phyloP scores from a whole-genome alignment of 2,888 invertebrate species.

The Neoitamus cyanurus region DNA sequence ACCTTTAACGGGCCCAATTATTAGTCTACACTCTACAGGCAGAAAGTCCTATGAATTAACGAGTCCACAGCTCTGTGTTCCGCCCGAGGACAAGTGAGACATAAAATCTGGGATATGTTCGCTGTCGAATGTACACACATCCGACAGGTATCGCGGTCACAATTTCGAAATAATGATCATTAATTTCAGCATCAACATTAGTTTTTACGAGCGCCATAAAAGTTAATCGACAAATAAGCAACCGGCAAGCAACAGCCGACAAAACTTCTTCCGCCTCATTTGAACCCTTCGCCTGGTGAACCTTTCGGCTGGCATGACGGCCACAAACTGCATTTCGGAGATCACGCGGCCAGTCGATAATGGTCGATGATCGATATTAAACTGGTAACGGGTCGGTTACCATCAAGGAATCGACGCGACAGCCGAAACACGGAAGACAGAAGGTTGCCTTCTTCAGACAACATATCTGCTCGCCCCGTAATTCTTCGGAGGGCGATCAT shows the following conservation, averaged over 20 bases:
- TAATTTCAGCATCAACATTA: conserved; percentile 48
- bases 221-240: conserved; percentile 46
- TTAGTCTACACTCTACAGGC: background rate
- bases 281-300: background rate
- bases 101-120: background rate
- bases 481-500: background rate
- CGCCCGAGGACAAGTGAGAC: background rate
- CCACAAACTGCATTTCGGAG: background rate
- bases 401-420: background rate
- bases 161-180: conserved; percentile 8
- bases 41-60: background rate
- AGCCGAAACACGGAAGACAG: background rate
- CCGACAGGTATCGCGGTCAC: background rate
- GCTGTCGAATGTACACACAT: background rate
- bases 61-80: background rate
- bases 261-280: conserved; percentile 2
- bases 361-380: conserved; percentile 19
- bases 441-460: background rate
- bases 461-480: background rate
- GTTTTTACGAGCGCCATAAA: conserved; percentile 47
- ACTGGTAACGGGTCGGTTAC: background rate
- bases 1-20: background rate
- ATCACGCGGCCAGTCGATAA: conserved; percentile 24
- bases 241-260: background rate
- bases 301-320: background rate